Conservation (phyloP, 2,888 invertebrate species). For the Tillus elongatus region DNA sequence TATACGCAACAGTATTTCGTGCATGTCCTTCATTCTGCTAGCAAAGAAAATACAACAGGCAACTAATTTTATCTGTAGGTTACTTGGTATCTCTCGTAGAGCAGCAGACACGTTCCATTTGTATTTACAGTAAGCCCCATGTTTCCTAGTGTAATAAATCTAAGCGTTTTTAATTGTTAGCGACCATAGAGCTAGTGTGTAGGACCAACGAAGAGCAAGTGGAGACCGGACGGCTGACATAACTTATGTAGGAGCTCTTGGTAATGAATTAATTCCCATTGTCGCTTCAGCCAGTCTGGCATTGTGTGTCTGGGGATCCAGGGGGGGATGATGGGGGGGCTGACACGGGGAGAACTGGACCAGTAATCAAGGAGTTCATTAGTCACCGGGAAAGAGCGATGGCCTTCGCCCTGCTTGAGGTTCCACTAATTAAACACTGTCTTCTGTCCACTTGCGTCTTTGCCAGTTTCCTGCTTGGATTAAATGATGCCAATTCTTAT, state of each 20-base stretch:
- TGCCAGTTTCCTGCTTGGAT: neutral
- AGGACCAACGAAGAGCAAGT: neutral
- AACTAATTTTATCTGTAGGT: no score
- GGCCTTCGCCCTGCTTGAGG: constrained; percentile 35
- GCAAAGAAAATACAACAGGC: no score
- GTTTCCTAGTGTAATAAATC: neutral
- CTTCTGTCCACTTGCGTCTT: neutral
- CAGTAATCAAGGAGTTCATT: constrained; percentile 43
- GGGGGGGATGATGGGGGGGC: constrained; percentile 21
- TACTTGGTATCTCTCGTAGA: no score
- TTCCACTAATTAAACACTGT: constrained; percentile 41
- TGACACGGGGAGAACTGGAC: constrained; percentile 20
- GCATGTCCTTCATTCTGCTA: no score
- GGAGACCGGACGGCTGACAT: constrained; percentile 8
- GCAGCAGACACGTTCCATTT: neutral
- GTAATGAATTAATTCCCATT: constrained; percentile 41
- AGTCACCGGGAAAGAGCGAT: constrained; percentile 43
- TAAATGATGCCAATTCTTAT: constrained; percentile 3
- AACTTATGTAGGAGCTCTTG: constrained; percentile 4
- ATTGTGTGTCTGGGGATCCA: constrained; percentile 22
- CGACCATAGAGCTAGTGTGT: neutral
- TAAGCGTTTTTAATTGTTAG: neutral
- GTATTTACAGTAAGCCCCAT: neutral
- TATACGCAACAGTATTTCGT: no score
- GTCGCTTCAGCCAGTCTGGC: constrained; percentile 27